Evolutionary conservation across 2,113 vertebrate species (phyloP).

Genomic region (Protomyctophum bolini): DNA sequence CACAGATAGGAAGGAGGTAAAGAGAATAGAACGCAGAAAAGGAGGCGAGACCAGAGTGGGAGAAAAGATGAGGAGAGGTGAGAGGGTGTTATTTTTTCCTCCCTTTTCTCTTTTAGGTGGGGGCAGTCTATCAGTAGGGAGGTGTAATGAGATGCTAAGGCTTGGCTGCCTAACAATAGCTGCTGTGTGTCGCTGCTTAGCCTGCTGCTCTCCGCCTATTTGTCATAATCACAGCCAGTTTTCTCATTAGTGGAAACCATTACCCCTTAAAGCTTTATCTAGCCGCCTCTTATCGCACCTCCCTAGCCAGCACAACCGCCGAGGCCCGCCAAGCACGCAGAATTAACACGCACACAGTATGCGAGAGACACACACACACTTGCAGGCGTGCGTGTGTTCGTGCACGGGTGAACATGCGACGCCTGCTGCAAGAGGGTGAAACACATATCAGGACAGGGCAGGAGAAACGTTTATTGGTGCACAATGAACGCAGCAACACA

Average conservation of each 20-base stretch:
- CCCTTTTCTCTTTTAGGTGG: constrained; percentile 49
- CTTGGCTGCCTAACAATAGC: constrained; percentile 87
- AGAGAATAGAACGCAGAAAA: not conserved
- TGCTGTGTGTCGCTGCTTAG: constrained; percentile 94
- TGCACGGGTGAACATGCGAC: not conserved
- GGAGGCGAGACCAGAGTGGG: not conserved
- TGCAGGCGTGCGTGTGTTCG: not conserved
- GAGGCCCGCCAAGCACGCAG: not conserved
- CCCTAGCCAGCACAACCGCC: constrained; percentile 1
- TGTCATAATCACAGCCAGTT: constrained; percentile 95
- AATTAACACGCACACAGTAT: not conserved
- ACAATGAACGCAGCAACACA: too few relatives aligned
- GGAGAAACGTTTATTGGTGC: too few relatives aligned
- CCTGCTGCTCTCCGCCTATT: constrained; percentile 92
- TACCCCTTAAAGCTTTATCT: constrained; percentile 91
- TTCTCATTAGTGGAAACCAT: constrained; percentile 98
- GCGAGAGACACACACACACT: not conserved
- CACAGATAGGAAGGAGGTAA: not conserved
- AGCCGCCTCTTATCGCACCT: constrained; percentile 74
- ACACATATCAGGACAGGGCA: constrained; percentile 30
- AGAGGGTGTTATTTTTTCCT: constrained; percentile 43
- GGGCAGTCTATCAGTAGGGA: constrained; percentile 80
- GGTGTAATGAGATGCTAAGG: constrained; percentile 93
- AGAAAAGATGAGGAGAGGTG: constrained; percentile 39
- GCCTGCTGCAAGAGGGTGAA: constrained; percentile 61